A percentile compares a stretch with the other conserved stretches of the same genome.
phyloP scores from a whole-genome alignment of 2,888 invertebrate species.

The Tortrix viridana region DNA sequence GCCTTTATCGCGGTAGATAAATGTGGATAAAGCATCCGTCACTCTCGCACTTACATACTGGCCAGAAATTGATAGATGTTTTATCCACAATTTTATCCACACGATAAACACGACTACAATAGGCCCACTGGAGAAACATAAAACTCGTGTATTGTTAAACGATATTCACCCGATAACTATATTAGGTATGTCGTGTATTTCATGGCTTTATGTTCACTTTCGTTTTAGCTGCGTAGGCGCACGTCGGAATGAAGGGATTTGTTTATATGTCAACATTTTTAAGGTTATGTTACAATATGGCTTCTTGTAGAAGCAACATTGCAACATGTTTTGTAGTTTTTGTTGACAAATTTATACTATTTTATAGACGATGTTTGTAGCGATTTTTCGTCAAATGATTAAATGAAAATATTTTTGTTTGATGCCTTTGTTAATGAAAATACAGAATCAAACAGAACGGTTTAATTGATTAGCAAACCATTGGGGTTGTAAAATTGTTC shows the following conservation, averaged over 20 bases:
- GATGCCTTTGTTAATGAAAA: too few species aligned
- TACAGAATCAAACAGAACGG: too few species aligned
- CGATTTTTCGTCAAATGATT: too few species aligned
- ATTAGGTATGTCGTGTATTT: conserved; percentile 19
- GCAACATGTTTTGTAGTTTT: not conserved
- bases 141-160: not conserved
- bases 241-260: conserved; percentile 1
- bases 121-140: not conserved
- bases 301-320: conserved; percentile 7
- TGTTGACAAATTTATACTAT: not conserved
- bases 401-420: too few species aligned
- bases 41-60: too few species aligned
- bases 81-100: too few species aligned
- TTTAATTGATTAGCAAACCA: too few species aligned
- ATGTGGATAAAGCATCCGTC: too few species aligned
- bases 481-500: too few species aligned
- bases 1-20: too few species aligned
- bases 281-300: conserved; percentile 18
- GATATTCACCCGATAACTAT: conserved; percentile 8
- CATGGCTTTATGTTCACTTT: conserved; percentile 21
- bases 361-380: not conserved
- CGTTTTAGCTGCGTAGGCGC: conserved; percentile 13
- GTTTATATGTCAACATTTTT: conserved; percentile 19
- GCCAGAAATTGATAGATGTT: too few species aligned
- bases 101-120: too few species aligned